Conservation (phyloP, 2,113 vertebrate species). For the human region GRCh38 chr5:21006001-21006500, state of each 20-base stretch:
- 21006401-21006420: background rate
- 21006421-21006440: background rate
- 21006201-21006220: background rate
- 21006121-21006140: background rate
- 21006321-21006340: background rate
- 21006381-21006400: background rate
- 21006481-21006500: background rate
- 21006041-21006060: background rate
- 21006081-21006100: background rate
- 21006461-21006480: background rate
- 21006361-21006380: background rate
- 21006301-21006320: background rate
- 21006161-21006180: background rate
- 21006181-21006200: background rate
- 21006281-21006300: background rate
- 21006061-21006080: background rate
- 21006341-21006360: background rate
- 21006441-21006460: background rate
- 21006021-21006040: background rate
- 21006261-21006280: background rate
- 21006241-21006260: background rate
- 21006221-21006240: background rate
- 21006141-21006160: background rate
- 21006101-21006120: background rate
- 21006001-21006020: background rate